Evolutionary conservation across 2,113 vertebrate species (phyloP).

Genomic region (Cariama cristata): DNA sequence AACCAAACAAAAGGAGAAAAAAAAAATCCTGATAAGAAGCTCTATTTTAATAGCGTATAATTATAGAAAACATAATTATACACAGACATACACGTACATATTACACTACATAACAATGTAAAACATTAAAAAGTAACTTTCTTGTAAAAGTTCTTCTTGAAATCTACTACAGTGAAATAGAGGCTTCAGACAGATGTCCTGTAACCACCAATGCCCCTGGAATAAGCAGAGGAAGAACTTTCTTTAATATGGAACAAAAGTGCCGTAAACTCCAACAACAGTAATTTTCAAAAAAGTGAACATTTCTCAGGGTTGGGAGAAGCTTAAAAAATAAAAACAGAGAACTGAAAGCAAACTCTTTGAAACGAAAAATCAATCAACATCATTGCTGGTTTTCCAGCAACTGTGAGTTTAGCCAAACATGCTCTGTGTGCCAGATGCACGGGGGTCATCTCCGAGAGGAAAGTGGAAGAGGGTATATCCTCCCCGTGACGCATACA

Average conservation of each 20-base stretch:
- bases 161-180: conserved; percentile 72
- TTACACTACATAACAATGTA: conserved; percentile 70
- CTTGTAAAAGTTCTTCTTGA: conserved; percentile 78
- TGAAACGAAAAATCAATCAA: conserved; percentile 49
- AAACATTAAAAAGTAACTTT: conserved; percentile 79
- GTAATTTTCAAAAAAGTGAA: conserved; percentile 61
- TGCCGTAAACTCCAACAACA: conserved; percentile 42
- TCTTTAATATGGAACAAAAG: conserved; percentile 64
- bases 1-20: conserved; percentile 37
- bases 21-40: conserved; percentile 45
- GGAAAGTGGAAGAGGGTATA: conserved; percentile 36
- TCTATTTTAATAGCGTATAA: conserved; percentile 65
- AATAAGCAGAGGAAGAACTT: conserved; percentile 73
- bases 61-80: conserved; percentile 68
- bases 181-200: conserved; percentile 71
- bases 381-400: conserved; percentile 56
- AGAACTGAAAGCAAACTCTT: conserved; percentile 48
- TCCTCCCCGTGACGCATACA: conserved; percentile 51
- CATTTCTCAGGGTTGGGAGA: conserved; percentile 61
- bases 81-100: conserved; percentile 66
- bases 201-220: conserved; percentile 66
- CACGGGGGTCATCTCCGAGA: not conserved
- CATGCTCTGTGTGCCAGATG: conserved; percentile 46
- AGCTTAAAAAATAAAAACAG: conserved; percentile 47
- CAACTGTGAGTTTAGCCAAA: conserved; percentile 66